A percentile compares a stretch with the other conserved stretches of the same genome.
phyloP scores from a whole-genome alignment of 2,113 vertebrate genomes.

The Brachirus orientalis region DNA sequence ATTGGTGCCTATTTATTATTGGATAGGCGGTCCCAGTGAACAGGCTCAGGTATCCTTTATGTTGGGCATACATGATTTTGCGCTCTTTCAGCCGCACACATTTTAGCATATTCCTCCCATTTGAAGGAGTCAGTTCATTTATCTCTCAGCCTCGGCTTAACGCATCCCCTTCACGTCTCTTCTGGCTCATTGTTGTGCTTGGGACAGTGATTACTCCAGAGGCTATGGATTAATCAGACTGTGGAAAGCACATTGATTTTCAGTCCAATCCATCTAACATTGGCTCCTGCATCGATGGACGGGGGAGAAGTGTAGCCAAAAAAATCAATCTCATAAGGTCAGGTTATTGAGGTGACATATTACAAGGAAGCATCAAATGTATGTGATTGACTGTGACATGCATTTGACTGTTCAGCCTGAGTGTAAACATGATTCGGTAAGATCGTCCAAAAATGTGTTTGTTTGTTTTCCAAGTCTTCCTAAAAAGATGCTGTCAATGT shows the following conservation, averaged over 20 bases:
- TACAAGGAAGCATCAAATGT: not conserved
- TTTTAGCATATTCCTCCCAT: slow-evolving; percentile 32
- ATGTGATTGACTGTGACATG: not conserved
- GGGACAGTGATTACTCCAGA: slow-evolving; percentile 66
- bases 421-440: not conserved
- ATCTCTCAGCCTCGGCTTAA: slow-evolving; percentile 25
- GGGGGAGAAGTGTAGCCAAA: slow-evolving; percentile 22
- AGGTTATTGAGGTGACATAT: slow-evolving; percentile 25
- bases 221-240: slow-evolving; percentile 60
- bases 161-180: slow-evolving; percentile 16
- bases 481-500: not conserved
- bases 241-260: slow-evolving; percentile 61
- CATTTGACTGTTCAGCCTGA: too few relatives aligned
- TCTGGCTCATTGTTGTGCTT: slow-evolving; percentile 44
- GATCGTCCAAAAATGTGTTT: not conserved
- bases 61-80: slow-evolving; percentile 1
- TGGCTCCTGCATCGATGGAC: slow-evolving; percentile 40
- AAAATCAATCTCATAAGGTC: slow-evolving; percentile 56
- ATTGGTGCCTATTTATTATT: slow-evolving; percentile 59
- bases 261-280: slow-evolving; percentile 62
- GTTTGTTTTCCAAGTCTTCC: not conserved
- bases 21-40: slow-evolving; percentile 30
- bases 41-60: slow-evolving; percentile 1
- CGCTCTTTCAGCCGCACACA: not conserved
- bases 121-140: slow-evolving; percentile 41